Conservation (phyloP, 2,113 vertebrate species). For the Xiphophorus hellerii region DNA sequence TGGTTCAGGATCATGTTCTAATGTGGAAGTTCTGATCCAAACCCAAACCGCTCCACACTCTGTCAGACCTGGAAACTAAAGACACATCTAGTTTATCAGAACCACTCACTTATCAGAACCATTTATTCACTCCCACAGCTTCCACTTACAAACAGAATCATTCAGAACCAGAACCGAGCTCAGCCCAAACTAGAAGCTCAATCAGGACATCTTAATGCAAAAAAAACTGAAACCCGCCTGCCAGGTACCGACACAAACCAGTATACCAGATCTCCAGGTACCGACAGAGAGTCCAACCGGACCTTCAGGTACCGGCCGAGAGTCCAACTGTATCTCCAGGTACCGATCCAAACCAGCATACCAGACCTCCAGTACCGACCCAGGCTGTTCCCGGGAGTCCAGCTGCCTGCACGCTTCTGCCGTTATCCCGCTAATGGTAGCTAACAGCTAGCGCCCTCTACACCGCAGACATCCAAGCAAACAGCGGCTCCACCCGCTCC, state of each 20-base stretch:
- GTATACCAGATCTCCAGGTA: neutral
- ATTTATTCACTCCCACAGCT: neutral
- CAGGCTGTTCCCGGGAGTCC: neutral
- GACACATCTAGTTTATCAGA: too few relatives aligned
- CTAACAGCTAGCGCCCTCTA: slow-evolving; percentile 43
- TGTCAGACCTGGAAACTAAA: too few relatives aligned
- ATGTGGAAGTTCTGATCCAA: too few relatives aligned
- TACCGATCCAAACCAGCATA: neutral
- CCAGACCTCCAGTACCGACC: neutral
- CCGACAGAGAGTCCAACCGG: neutral
- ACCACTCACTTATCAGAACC: too few relatives aligned
- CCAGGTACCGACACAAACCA: neutral
- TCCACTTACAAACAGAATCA: neutral
- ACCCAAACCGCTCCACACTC: too few relatives aligned
- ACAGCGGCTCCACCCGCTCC: neutral
- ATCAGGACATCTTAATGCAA: neutral
- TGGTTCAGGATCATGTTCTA: too few relatives aligned
- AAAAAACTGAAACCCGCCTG: neutral
- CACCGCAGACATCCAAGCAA: neutral
- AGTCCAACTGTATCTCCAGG: neutral
- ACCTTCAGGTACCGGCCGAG: too few relatives aligned
- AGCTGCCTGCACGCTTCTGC: slow-evolving; percentile 21
- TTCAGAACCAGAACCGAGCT: neutral
- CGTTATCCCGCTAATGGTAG: slow-evolving; percentile 46
- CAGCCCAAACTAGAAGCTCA: neutral